phyloP scores from a whole-genome alignment of 53 echinoderm and acorn worm species.

The Paelopatides confundens region DNA sequence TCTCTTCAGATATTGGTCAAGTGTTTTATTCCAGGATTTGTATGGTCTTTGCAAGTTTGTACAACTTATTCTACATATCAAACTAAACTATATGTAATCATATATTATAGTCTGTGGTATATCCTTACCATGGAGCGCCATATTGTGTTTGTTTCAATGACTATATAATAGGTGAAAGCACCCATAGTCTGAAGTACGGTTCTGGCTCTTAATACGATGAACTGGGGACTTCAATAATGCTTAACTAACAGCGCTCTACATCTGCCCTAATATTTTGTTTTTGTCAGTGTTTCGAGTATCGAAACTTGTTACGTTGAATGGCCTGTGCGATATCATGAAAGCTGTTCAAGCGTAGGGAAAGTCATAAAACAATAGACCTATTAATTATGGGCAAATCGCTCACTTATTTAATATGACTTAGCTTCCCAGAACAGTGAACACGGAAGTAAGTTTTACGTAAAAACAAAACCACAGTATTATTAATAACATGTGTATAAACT shows the following conservation, averaged over 20 bases:
- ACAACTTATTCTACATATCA: too few species aligned
- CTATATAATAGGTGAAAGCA: background rate
- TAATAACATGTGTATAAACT: too few species aligned
- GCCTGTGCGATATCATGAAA: background rate
- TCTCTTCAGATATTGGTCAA: too few species aligned
- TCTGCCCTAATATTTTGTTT: conserved; percentile 12
- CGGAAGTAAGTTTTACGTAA: conserved; percentile 10
- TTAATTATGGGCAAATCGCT: conserved; percentile 26
- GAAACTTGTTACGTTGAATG: conserved; percentile 26
- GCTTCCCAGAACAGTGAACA: conserved; percentile 1
- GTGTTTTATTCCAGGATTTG: too few species aligned
- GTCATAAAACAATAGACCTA: conserved; percentile 27
- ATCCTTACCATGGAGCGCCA: background rate
- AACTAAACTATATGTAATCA: background rate
- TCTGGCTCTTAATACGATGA: background rate
- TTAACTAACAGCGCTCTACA: background rate
- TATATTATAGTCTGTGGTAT: background rate
- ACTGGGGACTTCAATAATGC: background rate
- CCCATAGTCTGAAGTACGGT: background rate
- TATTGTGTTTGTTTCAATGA: background rate
- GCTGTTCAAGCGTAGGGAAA: conserved; percentile 24
- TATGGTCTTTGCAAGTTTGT: too few species aligned
- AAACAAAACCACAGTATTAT: too few species aligned
- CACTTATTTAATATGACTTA: conserved; percentile 26
- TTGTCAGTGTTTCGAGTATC: conserved; percentile 1